Conservation (phyloP, 2,797 vertebrate species). For the Gambusia yucatana region DNA sequence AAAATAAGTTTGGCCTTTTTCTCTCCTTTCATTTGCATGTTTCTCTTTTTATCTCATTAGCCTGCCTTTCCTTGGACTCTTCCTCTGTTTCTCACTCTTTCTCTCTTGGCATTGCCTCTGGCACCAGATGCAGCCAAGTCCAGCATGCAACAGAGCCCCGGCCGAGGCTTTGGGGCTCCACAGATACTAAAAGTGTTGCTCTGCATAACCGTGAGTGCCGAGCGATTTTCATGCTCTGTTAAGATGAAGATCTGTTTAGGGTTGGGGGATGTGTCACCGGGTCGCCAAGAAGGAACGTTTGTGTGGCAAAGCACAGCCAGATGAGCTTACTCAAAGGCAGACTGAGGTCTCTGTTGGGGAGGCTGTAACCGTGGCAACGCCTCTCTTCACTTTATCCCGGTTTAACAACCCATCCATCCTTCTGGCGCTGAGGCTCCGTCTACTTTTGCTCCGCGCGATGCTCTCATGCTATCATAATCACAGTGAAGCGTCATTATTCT, state of each 20-base stretch:
- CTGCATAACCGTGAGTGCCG: slow-evolving; percentile 19
- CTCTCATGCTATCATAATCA: slow-evolving; percentile 50
- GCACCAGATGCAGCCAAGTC: slow-evolving; percentile 60
- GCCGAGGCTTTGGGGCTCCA: slow-evolving; percentile 49
- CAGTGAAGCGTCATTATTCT: slow-evolving; percentile 46
- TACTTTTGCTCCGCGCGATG: slow-evolving; percentile 19
- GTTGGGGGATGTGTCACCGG: slow-evolving; percentile 20
- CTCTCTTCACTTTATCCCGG: slow-evolving; percentile 63
- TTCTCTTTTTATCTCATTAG: slow-evolving; percentile 46
- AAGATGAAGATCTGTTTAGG: slow-evolving; percentile 39
- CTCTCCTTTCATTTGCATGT: slow-evolving; percentile 23
- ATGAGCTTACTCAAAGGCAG: slow-evolving; percentile 57
- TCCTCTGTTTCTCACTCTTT: slow-evolving; percentile 35
- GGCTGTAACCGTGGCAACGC: slow-evolving; percentile 81
- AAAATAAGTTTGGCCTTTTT: slow-evolving; percentile 21
- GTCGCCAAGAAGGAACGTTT: slow-evolving; percentile 28
- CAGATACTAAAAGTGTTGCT: slow-evolving; percentile 51
- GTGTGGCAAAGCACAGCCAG: slow-evolving; percentile 43
- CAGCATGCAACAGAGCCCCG: slow-evolving; percentile 39
- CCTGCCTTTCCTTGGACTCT: slow-evolving; percentile 29
- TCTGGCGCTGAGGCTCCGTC: slow-evolving; percentile 47
- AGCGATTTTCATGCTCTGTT: slow-evolving; percentile 38
- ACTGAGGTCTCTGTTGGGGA: slow-evolving; percentile 65
- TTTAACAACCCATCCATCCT: slow-evolving; percentile 60
- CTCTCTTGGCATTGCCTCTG: slow-evolving; percentile 53